These are phyloP conservation scores for Halictus quadricinctus DNA, from an alignment of 2,888 invertebrate species.

Conservation along the genomic window DNA sequence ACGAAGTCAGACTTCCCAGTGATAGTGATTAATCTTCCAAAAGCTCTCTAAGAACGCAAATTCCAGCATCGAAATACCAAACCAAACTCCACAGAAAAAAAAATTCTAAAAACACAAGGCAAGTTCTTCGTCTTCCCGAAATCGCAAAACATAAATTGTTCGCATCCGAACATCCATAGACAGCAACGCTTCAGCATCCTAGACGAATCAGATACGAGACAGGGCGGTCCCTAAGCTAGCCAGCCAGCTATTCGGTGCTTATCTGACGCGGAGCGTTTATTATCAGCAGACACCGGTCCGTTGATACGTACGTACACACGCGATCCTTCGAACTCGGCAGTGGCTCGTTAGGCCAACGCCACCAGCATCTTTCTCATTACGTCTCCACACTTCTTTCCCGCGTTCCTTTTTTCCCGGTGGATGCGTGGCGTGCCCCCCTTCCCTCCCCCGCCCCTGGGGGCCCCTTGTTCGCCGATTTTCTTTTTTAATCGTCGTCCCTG, in stretches of 20 bases:
- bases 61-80: too few species aligned
- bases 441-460: neutral
- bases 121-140: neutral
- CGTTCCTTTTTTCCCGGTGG: neutral
- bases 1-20: too few species aligned
- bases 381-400: constrained; percentile 46
- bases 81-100: too few species aligned
- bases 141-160: neutral
- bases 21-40: too few species aligned
- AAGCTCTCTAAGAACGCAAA: too few species aligned
- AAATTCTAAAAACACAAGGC: too few species aligned
- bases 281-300: constrained; percentile 41
- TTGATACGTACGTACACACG: constrained; percentile 18
- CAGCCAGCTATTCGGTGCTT: constrained; percentile 24
- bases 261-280: constrained; percentile 51
- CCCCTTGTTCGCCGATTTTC: constrained; percentile 19
- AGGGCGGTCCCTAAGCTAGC: neutral
- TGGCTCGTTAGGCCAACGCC: constrained; percentile 61
- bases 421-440: neutral
- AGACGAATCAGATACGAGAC: neutral
- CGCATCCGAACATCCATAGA: accelerated
- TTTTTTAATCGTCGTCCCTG: constrained; percentile 33
- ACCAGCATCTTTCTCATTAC: constrained; percentile 62
- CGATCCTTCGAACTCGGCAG: constrained; percentile 55
- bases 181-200: neutral